Evolutionary conservation across 2,888 invertebrate species (phyloP), one percentile per base, ranked within the genome.

Genomic region (Trilocha varians): DNA sequence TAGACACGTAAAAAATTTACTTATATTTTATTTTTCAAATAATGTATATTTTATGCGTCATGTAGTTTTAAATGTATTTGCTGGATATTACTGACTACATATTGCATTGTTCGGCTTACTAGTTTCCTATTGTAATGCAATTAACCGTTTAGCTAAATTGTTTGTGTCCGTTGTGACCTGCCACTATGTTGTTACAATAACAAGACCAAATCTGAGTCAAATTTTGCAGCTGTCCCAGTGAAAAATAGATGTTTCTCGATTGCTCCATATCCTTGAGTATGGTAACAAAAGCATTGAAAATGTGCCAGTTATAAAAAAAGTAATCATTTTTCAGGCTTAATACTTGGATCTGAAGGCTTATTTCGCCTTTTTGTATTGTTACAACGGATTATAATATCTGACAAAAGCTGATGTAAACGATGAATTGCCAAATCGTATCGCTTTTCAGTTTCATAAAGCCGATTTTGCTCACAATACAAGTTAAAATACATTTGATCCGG

Each of bases 141-240:
- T 84, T 84, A 83, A 66, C 70, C 57, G 70, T 72, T 84, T 84
- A 76, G 55, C 66, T 70, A 60, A 84, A 83, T 84, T 77, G 80
- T 76, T 80, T 75, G 59, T 67, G 66, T 84, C 84, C 84, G 78
- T 56, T 59, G 50, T 45, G 25, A 25, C 6, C 25, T 25, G 25
- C 5, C 25, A 9, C 8, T 25, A 25, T 4, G 18, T 18, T 18
- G 18, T 18, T 18, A 8, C 8, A 25, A 2, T 25, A 9, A 9
- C 11, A 25, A 25, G 11, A 9, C 6, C n/a, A n/a, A n/a, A n/a
- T n/a, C 18, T 8, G 8, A 18, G 18, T 18, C 8, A 18, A 18
- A 18, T 18, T 18, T 18, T 18, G 8, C 8, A 18, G 8, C 18
- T 18, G 8, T 18, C 18, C 4, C n/a, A n/a, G n/a, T n/a, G n/a